Conservation (phyloP, 2,113 vertebrate species). For the Notarius quadriscutis region DNA sequence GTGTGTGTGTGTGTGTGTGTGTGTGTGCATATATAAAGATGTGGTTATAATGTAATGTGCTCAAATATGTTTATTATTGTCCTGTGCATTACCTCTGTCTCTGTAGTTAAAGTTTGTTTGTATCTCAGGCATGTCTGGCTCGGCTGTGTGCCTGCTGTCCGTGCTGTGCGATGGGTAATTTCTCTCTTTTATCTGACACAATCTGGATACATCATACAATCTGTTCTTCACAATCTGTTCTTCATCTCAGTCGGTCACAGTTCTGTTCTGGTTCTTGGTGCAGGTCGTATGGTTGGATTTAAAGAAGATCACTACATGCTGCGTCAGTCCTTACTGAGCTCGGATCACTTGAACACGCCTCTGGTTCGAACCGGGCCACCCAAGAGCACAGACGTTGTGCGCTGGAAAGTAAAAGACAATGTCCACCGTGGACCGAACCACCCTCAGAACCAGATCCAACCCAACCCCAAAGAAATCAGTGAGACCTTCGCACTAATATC, state of each 20-base stretch:
- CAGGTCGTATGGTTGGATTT: slow-evolving; percentile 92
- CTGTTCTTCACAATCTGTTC: no score
- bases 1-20: no score
- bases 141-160: slow-evolving; percentile 73
- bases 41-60: no score
- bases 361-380: slow-evolving; percentile 84
- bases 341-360: slow-evolving; percentile 90
- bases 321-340: slow-evolving; percentile 84
- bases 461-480: slow-evolving; percentile 83
- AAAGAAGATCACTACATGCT: slow-evolving; percentile 95
- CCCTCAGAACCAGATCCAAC: slow-evolving; percentile 64
- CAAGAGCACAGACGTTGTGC: slow-evolving; percentile 84
- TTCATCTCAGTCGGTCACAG: neutral
- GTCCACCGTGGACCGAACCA: slow-evolving; percentile 77
- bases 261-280: slow-evolving; percentile 10
- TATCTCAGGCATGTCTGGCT: slow-evolving; percentile 83
- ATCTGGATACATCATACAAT: no score
- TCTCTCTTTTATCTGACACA: slow-evolving; percentile 19
- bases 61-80: neutral
- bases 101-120: neutral
- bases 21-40: no score
- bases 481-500: slow-evolving; percentile 51
- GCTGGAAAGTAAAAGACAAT: slow-evolving; percentile 93
- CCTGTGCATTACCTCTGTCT: neutral
- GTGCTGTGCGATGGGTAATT: slow-evolving; percentile 87